These are phyloP conservation scores for Coendou prehensilis DNA, from an alignment of 2,797 vertebrate genomes.

Conservation along the genomic window DNA sequence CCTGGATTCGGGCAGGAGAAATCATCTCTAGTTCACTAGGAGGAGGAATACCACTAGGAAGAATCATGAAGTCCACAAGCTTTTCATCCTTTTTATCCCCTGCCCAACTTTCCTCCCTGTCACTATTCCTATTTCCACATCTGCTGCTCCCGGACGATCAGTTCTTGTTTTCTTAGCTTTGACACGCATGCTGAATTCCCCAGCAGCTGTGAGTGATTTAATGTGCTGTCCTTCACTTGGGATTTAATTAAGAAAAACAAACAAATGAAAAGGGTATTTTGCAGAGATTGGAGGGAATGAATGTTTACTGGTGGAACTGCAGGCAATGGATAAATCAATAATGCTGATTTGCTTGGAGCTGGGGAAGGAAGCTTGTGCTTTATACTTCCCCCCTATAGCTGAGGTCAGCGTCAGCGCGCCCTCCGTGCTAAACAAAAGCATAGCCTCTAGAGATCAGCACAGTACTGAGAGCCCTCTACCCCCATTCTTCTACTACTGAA, in stretches of 20 bases:
- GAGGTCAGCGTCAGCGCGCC: not conserved
- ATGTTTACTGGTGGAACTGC: not conserved
- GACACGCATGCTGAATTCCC: not conserved
- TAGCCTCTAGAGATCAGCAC: not conserved
- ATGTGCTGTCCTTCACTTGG: not conserved
- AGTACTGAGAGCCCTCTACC: not conserved
- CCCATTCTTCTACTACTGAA: not conserved
- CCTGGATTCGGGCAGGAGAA: not conserved
- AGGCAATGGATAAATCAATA: not conserved
- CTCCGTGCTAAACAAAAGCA: not conserved
- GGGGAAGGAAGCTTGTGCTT: not conserved
- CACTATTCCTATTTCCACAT: not conserved
- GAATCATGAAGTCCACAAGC: not conserved
- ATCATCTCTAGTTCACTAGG: not conserved
- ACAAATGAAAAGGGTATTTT: not conserved
- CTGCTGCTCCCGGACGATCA: no score
- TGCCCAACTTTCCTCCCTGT: not conserved
- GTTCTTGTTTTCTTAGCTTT: slow-evolving; percentile 19
- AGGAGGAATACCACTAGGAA: not conserved
- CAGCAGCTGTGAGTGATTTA: not conserved
- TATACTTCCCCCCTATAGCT: not conserved
- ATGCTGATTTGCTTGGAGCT: not conserved
- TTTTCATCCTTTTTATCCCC: not conserved
- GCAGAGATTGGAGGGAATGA: not conserved
- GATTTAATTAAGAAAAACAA: not conserved